phyloP scores from a whole-genome alignment of 2,797 vertebrate genomes.

The Pseudochaenichthys georgianus region DNA sequence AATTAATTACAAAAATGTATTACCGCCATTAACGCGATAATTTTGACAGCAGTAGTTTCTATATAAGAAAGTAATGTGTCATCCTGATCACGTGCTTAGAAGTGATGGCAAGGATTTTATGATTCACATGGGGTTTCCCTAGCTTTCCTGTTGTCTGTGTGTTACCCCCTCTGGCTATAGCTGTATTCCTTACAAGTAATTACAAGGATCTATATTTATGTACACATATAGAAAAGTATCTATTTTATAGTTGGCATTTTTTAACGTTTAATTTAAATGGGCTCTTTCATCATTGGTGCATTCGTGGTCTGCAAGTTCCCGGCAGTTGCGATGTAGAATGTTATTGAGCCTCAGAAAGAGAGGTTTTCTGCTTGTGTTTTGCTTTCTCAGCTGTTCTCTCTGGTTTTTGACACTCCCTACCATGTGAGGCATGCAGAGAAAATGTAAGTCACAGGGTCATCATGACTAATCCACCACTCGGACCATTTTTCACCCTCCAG shows the following conservation, averaged over 20 bases:
- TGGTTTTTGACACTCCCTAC: slow-evolving; percentile 54
- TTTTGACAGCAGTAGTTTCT: no score
- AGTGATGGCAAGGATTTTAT: slow-evolving; percentile 28
- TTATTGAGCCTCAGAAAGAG: slow-evolving; percentile 11
- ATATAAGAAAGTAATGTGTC: slow-evolving; percentile 31
- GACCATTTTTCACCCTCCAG: slow-evolving; percentile 22
- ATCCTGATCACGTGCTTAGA: slow-evolving; percentile 13
- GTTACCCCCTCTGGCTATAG: not conserved
- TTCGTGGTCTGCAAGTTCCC: slow-evolving; percentile 29
- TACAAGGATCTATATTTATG: not conserved
- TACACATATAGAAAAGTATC: slow-evolving; percentile 28
- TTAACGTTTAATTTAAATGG: slow-evolving; percentile 16
- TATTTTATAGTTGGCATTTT: slow-evolving; percentile 1
- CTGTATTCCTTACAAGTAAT: slow-evolving; percentile 10
- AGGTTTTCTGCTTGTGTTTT: slow-evolving; percentile 53
- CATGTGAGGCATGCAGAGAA: slow-evolving; percentile 72
- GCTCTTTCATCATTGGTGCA: not conserved
- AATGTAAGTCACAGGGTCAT: slow-evolving; percentile 78
- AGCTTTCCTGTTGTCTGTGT: slow-evolving; percentile 33
- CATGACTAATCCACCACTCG: slow-evolving; percentile 63
- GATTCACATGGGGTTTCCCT: slow-evolving; percentile 69
- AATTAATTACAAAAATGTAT: no score
- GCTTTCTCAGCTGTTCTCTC: slow-evolving; percentile 76
- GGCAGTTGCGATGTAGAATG: slow-evolving; percentile 27
- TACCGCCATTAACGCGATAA: no score